Base-by-base conservation (phyloP, 2,888 invertebrate genomes). In the Hirtodrosophila confusa region DNA sequence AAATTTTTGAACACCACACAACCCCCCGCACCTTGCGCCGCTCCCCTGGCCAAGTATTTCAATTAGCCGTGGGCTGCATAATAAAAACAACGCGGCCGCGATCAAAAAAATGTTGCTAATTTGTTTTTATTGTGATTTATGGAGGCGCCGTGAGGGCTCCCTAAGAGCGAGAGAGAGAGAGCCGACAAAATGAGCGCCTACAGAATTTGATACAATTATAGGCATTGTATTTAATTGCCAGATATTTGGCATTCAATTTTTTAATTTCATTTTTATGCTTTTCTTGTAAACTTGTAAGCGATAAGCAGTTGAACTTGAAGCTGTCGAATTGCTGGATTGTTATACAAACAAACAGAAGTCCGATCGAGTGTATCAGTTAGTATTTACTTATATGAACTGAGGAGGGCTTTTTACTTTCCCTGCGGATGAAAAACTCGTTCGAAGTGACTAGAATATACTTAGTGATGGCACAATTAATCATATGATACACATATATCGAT, bases 91-190 rank as follows among this genome's bases (percentile, higher is more conserved):
- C n/a, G 31, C 49, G 4, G 27, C 17, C 17, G 5, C 64, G 69
- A 77, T 80, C 76, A 74, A 75, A 85, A 82, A 70, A 70, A 62
- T 75, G 75, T 74, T 66, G 57, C 83, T 86, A 84, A 84, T 87
- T 84, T 78, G 60, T 78, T 85, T 87, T 82, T 85, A 84, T 84
- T 84, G 82, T 85, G 84, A 84, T 84, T 84, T 85, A 84, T 87
- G 71, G 47, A 17, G 24, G n/a, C 40, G 49, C 50, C 45, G 41
- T 57, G 56, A 64, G 55, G 55, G 37, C 33, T 9, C 11, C 40
- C 54, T 33, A 11, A 37, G n/a, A 24, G 37, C 7, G 44, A 44
- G 5, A n/a, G 9, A 7, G 2, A 41, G 36, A 10, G 23, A 44
- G 23, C n/a, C 17, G 1, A 17, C 17, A 17, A 11, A 36, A 10